Conservation (phyloP, 2,113 vertebrate species). For the Solea solea region DNA sequence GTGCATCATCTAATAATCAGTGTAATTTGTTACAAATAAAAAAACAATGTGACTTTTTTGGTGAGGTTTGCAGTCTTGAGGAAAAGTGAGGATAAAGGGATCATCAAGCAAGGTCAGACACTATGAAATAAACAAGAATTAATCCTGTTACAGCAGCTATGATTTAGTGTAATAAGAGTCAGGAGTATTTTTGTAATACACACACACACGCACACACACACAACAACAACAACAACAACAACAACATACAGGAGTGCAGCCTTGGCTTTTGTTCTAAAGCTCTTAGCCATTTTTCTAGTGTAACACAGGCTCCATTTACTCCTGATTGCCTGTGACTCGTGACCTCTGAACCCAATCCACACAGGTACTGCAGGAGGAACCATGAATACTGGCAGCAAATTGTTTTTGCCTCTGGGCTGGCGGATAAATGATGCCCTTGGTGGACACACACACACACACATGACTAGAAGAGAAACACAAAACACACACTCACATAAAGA, state of each 20-base stretch:
- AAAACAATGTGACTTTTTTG: conserved; percentile 32
- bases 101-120: conserved; percentile 58
- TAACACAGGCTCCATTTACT: conserved; percentile 82
- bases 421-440: conserved; percentile 81
- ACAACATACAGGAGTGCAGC: conserved; percentile 38
- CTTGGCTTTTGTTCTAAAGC: conserved; percentile 78
- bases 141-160: conserved; percentile 66
- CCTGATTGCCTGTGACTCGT: conserved; percentile 78
- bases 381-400: conserved; percentile 80
- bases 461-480: conserved; percentile 25
- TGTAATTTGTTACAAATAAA: conserved; percentile 41
- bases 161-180: conserved; percentile 54
- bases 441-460: conserved; percentile 44
- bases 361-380: conserved; percentile 70
- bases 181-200: conserved; percentile 13
- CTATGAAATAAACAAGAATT: conserved; percentile 71
- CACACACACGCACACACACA: conserved; percentile 42
- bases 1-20: conserved; percentile 29
- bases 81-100: conserved; percentile 49
- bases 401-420: conserved; percentile 71
- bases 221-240: conserved; percentile 14
- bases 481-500: not conserved
- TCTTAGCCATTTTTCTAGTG: conserved; percentile 76
- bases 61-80: conserved; percentile 37
- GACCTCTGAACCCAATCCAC: conserved; percentile 81